Conservation (phyloP, 2,888 invertebrate species). For the Rhamnusium bicolor region DNA sequence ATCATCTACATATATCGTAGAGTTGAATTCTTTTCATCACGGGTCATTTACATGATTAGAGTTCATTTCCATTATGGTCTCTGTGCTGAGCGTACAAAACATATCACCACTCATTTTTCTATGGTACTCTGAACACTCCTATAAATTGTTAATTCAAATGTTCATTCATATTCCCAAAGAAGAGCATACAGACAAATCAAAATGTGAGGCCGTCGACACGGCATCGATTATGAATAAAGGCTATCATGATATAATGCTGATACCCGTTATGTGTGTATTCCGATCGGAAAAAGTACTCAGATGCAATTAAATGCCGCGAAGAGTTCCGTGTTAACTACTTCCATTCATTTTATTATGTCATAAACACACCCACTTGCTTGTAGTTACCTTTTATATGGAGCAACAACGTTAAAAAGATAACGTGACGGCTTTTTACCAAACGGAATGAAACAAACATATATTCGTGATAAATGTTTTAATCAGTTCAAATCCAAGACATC, state of each 20-base stretch:
- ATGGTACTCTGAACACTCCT: conserved; percentile 4
- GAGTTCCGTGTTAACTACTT: conserved; percentile 18
- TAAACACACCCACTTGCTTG: conserved; percentile 1
- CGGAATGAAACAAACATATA: not conserved
- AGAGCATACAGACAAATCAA: conserved; percentile 1
- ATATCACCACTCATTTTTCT: not conserved
- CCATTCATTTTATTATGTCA: conserved; percentile 11
- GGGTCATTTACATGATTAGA: conserved; percentile 1
- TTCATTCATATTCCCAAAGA: conserved; percentile 21
- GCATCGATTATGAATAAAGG: conserved; percentile 16
- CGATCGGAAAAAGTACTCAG: conserved; percentile 13
- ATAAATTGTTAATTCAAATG: conserved; percentile 13
- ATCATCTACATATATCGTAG: not conserved
- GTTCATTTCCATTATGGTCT: not conserved
- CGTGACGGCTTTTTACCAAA: not conserved
- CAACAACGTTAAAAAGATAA: conserved; percentile 5
- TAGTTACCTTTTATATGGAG: not conserved
- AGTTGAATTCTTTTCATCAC: not conserved
- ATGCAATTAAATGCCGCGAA: conserved; percentile 1
- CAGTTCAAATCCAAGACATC: not conserved
- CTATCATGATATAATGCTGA: conserved; percentile 1
- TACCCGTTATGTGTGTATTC: conserved; percentile 8
- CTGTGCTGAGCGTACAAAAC: not conserved
- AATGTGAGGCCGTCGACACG: conserved; percentile 20
- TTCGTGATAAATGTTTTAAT: not conserved